Conservation (phyloP, 2,888 invertebrate species). For the Rotaria macrura region DNA sequence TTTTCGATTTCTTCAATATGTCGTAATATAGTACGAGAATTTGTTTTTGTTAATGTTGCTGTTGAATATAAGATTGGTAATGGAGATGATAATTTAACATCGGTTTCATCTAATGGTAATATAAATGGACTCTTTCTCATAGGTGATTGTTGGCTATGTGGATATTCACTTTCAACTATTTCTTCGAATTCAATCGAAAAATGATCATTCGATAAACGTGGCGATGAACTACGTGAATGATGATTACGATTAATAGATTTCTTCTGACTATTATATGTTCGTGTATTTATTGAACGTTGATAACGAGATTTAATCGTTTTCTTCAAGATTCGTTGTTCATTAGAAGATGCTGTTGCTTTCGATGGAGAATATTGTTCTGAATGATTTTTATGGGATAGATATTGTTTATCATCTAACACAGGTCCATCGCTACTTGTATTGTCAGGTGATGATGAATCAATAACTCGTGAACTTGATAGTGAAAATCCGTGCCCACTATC, state of each 20-base stretch:
- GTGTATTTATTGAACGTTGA: neutral
- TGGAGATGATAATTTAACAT: neutral
- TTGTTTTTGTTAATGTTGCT: neutral
- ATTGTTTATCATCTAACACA: neutral
- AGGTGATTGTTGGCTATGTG: neutral
- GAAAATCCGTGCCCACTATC: neutral
- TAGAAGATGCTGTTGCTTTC: neutral
- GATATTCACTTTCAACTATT: neutral
- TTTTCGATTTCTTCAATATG: slow-evolving; percentile 6
- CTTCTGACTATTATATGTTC: neutral
- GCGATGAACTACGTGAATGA: neutral
- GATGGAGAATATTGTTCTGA: neutral
- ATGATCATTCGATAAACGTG: neutral
- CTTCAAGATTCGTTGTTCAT: neutral
- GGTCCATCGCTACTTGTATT: neutral
- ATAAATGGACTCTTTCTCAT: neutral
- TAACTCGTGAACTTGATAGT: neutral
- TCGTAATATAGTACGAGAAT: neutral
- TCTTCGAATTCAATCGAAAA: slow-evolving; percentile 3
- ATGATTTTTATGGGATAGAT: neutral
- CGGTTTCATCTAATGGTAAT: neutral
- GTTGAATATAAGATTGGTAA: neutral
- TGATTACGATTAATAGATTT: neutral
- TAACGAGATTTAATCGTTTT: neutral
- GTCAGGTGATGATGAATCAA: neutral